Base-by-base conservation (phyloP, 2,888 invertebrate genomes). In the Agrilus mali region DNA sequence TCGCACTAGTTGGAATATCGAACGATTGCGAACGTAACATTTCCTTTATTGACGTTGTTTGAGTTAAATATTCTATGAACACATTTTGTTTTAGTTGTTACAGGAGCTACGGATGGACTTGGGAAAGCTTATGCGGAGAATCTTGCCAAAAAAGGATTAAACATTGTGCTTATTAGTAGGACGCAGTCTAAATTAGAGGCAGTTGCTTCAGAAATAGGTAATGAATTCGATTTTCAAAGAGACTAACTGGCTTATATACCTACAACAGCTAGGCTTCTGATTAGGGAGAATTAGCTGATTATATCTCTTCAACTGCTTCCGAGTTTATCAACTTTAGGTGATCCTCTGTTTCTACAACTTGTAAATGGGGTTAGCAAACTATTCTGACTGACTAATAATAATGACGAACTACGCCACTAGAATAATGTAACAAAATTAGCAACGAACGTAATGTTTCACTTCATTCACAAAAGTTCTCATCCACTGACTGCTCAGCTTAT, bases 51-150 rank as follows among this genome's bases (percentile, higher is more conserved):
- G 14, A 8, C 7, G 16, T n/a, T 8, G 15, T 17, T 31, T 7
- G 16, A 34, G 15, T 34, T 14, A 33, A 16, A 15, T 33, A 15
- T 37, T 41, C 56, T 42, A 44, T 57, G 8, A n/a, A 13, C 13
- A 40, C 7, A 7, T 42, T 35, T 68, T 67, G 65, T 78, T 81
- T 37, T 71, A 86, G 87, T 92, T 55, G 70, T 92, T 12, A 92
- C 92, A 13, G 92, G 92, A 10, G 80, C 85, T 12, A 90, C 90
- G 1, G 90, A 90, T 70, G 92, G 92, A 4, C 80, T 93, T 48
- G 92, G 92, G 49, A 89, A 87, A 64, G 84, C 88, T 15, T 92
- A 86, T 58, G 87, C 86, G 1, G 76, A 75, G 61, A 75, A 79
- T 61, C 66, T 92, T 52, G 90, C 89, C 0, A 71, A 77, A 41